Conservation (phyloP, 2,113 vertebrate genomes). For the Hystrix brachyura region DNA sequence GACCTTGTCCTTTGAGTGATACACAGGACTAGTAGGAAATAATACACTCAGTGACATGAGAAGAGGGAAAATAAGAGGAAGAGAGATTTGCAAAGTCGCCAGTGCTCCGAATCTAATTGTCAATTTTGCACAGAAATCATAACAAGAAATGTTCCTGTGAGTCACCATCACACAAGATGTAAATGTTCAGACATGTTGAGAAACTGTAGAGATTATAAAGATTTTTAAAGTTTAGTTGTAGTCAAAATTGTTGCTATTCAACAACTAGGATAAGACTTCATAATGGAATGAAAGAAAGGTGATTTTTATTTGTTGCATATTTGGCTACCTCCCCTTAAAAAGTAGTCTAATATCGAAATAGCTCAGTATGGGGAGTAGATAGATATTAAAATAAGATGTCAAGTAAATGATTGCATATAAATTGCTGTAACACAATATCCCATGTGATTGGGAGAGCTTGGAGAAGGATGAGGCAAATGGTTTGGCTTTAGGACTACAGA, state of each 20-base stretch:
- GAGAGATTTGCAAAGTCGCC: background rate
- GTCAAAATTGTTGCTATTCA: background rate
- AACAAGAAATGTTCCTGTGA: background rate
- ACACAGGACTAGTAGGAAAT: background rate
- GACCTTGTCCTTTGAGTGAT: background rate
- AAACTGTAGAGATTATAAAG: background rate
- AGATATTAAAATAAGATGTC: background rate
- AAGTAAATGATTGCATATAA: background rate
- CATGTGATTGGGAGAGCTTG: background rate
- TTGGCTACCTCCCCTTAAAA: background rate
- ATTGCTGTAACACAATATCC: accelerated
- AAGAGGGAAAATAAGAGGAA: background rate
- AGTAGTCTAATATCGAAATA: background rate
- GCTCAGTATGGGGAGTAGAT: background rate
- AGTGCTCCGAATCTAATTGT: background rate
- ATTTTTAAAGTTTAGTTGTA: background rate
- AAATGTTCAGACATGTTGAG: background rate
- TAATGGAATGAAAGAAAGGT: background rate
- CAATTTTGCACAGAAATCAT: background rate
- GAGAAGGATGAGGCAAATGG: accelerated
- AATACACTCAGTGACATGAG: background rate
- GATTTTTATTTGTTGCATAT: background rate
- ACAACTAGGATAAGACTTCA: background rate
- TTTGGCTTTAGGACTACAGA: too few species aligned
- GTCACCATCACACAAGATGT: background rate